Evolutionary conservation across 2,888 invertebrate species (phyloP).

Genomic region (Portevinia maculata): DNA sequence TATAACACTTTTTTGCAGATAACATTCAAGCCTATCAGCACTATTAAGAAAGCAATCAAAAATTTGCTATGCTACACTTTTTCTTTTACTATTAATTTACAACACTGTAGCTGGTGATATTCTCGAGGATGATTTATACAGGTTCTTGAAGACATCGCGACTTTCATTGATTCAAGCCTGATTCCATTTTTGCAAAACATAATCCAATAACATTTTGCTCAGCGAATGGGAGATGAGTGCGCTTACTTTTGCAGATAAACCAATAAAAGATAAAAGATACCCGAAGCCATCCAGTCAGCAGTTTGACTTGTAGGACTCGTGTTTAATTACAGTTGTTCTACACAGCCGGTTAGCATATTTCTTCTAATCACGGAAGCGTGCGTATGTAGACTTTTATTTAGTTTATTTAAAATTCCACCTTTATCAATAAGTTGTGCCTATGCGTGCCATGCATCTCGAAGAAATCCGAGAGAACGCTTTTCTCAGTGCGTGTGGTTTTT

Average conservation of each 20-base stretch:
- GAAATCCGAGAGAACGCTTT: slow-evolving; percentile 36
- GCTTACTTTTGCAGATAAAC: slow-evolving; percentile 41
- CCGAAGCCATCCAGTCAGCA: slow-evolving; percentile 27
- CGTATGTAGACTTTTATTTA: slow-evolving; percentile 64
- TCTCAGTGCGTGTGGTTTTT: slow-evolving; percentile 11
- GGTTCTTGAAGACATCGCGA: slow-evolving; percentile 37
- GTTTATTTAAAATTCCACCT: slow-evolving; percentile 59
- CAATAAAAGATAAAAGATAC: slow-evolving; percentile 28
- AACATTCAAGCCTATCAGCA: background rate
- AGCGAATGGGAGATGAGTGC: slow-evolving; percentile 30
- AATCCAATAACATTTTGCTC: slow-evolving; percentile 21
- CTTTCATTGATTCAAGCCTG: slow-evolving; percentile 49
- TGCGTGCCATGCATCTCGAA: slow-evolving; percentile 20
- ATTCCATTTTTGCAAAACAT: slow-evolving; percentile 20
- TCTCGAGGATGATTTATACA: slow-evolving; percentile 22
- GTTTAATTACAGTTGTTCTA: slow-evolving; percentile 70
- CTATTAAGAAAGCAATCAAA: slow-evolving; percentile 8
- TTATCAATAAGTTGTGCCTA: slow-evolving; percentile 41
- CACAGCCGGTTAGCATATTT: slow-evolving; percentile 68
- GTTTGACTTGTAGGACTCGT: slow-evolving; percentile 51
- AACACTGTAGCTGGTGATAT: slow-evolving; percentile 7
- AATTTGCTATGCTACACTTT: slow-evolving; percentile 1
- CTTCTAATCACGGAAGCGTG: slow-evolving; percentile 64
- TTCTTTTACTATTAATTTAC: slow-evolving; percentile 27
- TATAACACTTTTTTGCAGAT: background rate